Base-by-base conservation (phyloP, 2,888 invertebrate genomes). In the Gymnocheta viridis region DNA sequence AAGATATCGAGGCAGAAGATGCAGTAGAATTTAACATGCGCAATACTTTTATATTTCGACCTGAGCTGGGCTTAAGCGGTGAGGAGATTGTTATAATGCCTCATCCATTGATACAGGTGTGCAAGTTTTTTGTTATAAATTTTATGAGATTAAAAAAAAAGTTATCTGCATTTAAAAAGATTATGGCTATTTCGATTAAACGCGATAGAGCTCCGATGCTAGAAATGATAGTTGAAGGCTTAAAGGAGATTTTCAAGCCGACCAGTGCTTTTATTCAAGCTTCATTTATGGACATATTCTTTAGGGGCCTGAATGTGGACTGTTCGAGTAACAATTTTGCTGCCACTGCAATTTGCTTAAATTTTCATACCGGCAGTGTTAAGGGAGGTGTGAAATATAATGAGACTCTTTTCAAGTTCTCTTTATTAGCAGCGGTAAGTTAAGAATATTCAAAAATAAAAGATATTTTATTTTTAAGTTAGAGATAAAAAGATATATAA, bases 281-380 rank as follows among this genome's bases (percentile, higher is more conserved):
- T 0, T 94, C 94, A 76, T 95, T 94, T 0, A 92, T 94, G 87
- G 95, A 96, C 77, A 91, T 97, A 41, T 91, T 97, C 24, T 97
- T 96, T 89, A 93, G 94, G 41, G 97, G 97, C 0, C 87, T 96
- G 4, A 91, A 93, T 0, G 93, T 96, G 49, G 95, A 96, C 88
- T 97, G 96, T 87, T 93, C 93, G 0, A 93, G 94, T 12, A 94
- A 93, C 0, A 95, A 96, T 86, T 96, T 96, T 84, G 95, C 95
- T 0, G 95, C 95, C 0, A 94, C 94, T 87, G 95, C 96, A 0
- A 93, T 95, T 3, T 96, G 96, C 87, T 92, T 93, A 0, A 93
- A 94, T 17, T 89, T 96, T 85, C 94, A 94, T 89, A 93, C 93
- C 7, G 90, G 87, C 14, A 94, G 94, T 86, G 93, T 92, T 0